Percentiles rank a stretch among this genome's conserved stretches.
These are phyloP conservation scores for Rafetus swinhoei DNA, from an alignment of 2,113 vertebrate genomes.

Conservation along the genomic window DNA sequence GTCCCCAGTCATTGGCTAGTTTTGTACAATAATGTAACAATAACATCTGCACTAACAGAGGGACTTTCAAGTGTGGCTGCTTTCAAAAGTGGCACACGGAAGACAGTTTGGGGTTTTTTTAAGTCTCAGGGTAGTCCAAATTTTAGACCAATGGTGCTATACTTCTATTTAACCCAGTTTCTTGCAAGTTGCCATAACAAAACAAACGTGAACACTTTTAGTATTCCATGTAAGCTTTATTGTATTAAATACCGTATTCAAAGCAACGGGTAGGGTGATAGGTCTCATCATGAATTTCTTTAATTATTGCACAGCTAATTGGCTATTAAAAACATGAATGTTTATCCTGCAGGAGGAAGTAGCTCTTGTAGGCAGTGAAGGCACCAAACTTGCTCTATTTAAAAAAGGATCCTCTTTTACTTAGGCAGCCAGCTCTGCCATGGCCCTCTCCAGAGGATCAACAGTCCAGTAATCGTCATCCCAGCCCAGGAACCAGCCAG, in stretches of 20 bases:
- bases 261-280: constrained; percentile 59
- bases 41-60: background rate
- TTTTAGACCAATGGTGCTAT: background rate
- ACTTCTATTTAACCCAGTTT: background rate
- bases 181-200: background rate
- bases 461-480: constrained; percentile 92
- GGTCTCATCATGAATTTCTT: constrained; percentile 50
- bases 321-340: constrained; percentile 67
- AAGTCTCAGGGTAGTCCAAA: background rate
- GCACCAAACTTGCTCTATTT: constrained; percentile 14
- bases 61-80: background rate
- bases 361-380: constrained; percentile 68
- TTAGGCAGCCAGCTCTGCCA: constrained; percentile 90
- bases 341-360: constrained; percentile 54
- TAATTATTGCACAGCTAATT: constrained; percentile 72
- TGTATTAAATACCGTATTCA: constrained; percentile 72
- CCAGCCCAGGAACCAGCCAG: constrained; percentile 98
- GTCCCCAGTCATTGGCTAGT: background rate
- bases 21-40: background rate
- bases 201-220: background rate
- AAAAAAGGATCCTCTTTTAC: background rate
- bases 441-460: constrained; percentile 89
- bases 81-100: background rate
- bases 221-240: constrained; percentile 75
- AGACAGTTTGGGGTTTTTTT: background rate